Evolutionary conservation across 2,888 invertebrate species (phyloP), one percentile per base, ranked within the genome.

Genomic region (Chrysopilus asiliformis): DNA sequence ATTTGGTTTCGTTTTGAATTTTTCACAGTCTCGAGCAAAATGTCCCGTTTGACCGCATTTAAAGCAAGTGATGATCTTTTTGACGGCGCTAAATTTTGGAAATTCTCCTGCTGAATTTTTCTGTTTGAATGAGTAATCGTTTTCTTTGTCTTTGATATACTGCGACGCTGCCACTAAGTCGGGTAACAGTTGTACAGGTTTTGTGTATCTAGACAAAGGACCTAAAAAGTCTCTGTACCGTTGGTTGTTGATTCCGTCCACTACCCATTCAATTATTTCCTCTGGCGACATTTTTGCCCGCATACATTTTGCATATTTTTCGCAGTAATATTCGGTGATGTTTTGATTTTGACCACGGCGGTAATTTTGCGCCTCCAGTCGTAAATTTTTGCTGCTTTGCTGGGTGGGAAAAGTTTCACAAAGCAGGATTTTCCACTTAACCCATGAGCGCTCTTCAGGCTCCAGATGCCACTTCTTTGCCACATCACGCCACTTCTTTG

Each of bases 191-290:
- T 33, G 24, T 2, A 25, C 22, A 7, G 33, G 33, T n/a, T 22
- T 33, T 13, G 14, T 33, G 15, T 33, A 33, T 25, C 24, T n/a
- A 13, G 13, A 20, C 9, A 33, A 16, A 7, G 33, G 33, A n/a
- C 33, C 33, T 4, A 33, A 8, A 13, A 12, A 24, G n/a, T 33
- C 33, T 10, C 33, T 13, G 14, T 13, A 33, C 9, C 32, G 32
- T 18, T 5, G 32, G 14, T 32, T 32, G 5, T 18, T 17, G 5
- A 32, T 4, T 4, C 32, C 32, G 17, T 15, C 5, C 5, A 32
- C 32, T 6, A 30, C 17, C 30, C 30, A 30, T n/a, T 30, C 30
- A n/a, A 30, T 30, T 6, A 7, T 13, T 30, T 30, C 30, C 15
- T 9, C 7, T 6, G 15, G 16, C 13, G 13, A n/a, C 30, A 30